Base-by-base conservation (phyloP, 2,113 vertebrate genomes). In the Hystrix brachyura region DNA sequence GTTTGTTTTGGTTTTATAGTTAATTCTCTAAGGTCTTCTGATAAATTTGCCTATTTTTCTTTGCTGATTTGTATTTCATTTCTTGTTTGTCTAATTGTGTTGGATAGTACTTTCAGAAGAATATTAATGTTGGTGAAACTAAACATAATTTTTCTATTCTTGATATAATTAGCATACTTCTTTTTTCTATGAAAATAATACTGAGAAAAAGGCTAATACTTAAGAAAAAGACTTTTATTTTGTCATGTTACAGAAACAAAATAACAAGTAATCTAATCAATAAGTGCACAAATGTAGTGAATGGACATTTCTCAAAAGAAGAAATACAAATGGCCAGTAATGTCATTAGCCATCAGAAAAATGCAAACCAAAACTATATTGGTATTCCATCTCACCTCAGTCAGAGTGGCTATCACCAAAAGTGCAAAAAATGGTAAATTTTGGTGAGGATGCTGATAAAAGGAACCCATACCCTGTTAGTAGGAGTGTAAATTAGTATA, bases 81-180 rank as follows among this genome's bases (percentile, higher is more conserved):
- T 90, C 12, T 69, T 27, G 65, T 43, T 96, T 86, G 7, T 80
- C 17, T 51, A 74, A 65, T 87, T 76, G 8, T 87, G 8, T 87
- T 55, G n/a, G 69, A 12, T 92, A 67, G 8, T 51, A 72, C 53
- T 94, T 97, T 84, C 83, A 96, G 81, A 87, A 87, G 51, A 60
- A 43, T 72, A 27, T 64, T 76, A 60, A 67, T 64, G 46, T 55
- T 84, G 29, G 18, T 72, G 32, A 91, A 46, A 25, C 48, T 59
- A 53, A 85, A 43, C 51, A 46, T 53, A 95, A 51, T 4, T 89
- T 60, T 67, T 21, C 38, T 60, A n/a, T 87, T 65, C 9, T 94
- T 79, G 48, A 69, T 60, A 9, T 91, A 93, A 84, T 84, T 18
- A 74, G 51, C 88, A 60, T 18, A 51, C 9, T 25, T 88, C 67